Evolutionary conservation across 30 jellyfish, hydroid and myxozoan genomes (phyloP), one percentile per base, ranked within the genome.

Genomic region (Aurelia sp.): DNA sequence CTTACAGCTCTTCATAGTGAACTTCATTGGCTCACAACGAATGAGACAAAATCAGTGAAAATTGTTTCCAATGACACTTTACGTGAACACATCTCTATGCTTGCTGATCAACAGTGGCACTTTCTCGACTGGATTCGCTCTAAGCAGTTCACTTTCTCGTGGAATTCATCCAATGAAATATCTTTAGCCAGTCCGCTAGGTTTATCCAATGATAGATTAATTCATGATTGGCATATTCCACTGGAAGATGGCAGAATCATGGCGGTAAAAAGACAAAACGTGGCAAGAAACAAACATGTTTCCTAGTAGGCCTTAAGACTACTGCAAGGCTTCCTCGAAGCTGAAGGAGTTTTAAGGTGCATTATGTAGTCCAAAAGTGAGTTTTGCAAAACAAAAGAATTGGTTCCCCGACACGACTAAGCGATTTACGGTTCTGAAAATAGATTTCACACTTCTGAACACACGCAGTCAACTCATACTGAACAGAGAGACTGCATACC

Each of bases 81-180:
- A 38, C 84, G 91, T 17, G 89, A 88, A 3, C 96, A 88, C 78
- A 58, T 78, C 1, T 72, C 74, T 17, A 48, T 77, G 9, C 18
- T 57, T 1, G 81, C 50, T 4, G 76, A 70, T 12, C 38, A 70
- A 7, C 96, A 79, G 58, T 78, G 89, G 86, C 51, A 77, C 60
- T 70, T 88, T 38, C 80, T 76, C 3, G 50, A 38, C 13, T 88
- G 96, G 96, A 81, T 88, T 24, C 87, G 84, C 10, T 72, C 78
- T 13, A 72, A 74, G 30, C 93, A 84, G 33, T 7, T 63, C 35
- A 40, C 21, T 63, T 84, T 71, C 53, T 72, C 84, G 10, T 84
- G 93, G 93, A 63, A 73, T 68, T 63, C 53, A 22, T 17, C 41
- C 13, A 51, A 50, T 47, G 19, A 84, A 18, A 63, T 72, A 51